A percentile compares a stretch with the other conserved stretches of the same genome.
These are phyloP conservation scores for Brachionus sp. DNA, from an alignment of 1,140 invertebrate species.

Conservation along the genomic window DNA sequence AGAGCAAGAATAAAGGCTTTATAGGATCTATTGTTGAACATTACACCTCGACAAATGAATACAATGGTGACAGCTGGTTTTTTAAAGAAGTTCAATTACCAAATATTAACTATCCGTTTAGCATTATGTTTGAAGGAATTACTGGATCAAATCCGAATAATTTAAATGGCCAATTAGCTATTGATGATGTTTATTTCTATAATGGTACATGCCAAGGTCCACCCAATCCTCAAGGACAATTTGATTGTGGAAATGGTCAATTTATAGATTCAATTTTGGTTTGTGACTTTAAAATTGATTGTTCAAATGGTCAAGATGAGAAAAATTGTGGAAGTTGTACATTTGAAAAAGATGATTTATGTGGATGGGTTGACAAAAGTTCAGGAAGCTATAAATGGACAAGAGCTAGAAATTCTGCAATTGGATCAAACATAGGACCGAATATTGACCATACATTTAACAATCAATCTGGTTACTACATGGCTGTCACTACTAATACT, in stretches of 20 bases:
- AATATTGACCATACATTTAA: conserved; percentile 47
- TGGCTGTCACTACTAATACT: conserved; percentile 14
- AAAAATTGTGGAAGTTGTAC: conserved; percentile 54
- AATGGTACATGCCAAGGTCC: conserved; percentile 48
- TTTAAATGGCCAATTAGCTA: conserved; percentile 50
- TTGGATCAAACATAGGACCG: conserved; percentile 43
- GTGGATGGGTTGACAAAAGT: conserved; percentile 55
- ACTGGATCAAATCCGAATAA: conserved; percentile 47
- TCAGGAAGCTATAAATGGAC: conserved; percentile 53
- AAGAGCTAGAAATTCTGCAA: conserved; percentile 15
- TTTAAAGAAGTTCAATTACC: conserved; percentile 16
- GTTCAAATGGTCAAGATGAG: conserved; percentile 54
- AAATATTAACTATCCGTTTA: not conserved
- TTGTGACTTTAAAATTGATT: conserved; percentile 54
- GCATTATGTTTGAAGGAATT: conserved; percentile 40
- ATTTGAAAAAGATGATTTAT: conserved; percentile 51
- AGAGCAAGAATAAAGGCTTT: not conserved
- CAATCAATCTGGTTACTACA: conserved; percentile 18
- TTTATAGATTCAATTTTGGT: conserved; percentile 47
- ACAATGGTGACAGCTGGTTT: not conserved
- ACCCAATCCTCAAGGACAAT: conserved; percentile 56
- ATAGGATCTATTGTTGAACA: conserved; percentile 49
- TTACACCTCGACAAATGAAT: not conserved
- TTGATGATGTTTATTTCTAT: conserved; percentile 50
- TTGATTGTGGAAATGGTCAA: conserved; percentile 49